phyloP scores from a whole-genome alignment of 2,113 vertebrate genomes.

The Galbula dea region DNA sequence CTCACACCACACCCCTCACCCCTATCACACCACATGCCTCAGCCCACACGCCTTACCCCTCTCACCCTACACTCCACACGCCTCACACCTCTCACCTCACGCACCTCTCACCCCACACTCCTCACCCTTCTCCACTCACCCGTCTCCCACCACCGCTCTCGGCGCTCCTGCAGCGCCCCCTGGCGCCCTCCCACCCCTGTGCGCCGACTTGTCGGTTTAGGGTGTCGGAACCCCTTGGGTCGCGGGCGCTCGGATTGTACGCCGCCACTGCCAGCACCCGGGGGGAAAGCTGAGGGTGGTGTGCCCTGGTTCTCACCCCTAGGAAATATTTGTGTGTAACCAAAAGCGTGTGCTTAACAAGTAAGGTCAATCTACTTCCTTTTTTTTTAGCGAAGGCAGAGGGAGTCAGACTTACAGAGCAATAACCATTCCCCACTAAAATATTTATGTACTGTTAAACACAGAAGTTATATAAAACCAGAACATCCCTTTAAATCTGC shows the following conservation, averaged over 20 bases:
- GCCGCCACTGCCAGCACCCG: not conserved
- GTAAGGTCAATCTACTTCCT: not conserved
- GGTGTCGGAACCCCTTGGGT: accelerated
- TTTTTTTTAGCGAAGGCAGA: not conserved
- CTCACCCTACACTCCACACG: no score
- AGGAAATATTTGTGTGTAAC: accelerated
- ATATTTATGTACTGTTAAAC: not conserved
- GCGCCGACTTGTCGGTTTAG: no score
- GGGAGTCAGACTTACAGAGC: not conserved
- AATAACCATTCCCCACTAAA: accelerated
- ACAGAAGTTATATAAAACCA: not conserved
- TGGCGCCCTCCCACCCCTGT: not conserved
- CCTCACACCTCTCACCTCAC: no score
- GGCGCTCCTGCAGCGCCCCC: not conserved
- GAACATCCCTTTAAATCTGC: not conserved
- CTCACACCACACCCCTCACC: no score
- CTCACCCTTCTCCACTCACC: accelerated
- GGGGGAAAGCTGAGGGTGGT: not conserved
- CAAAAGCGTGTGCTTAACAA: accelerated
- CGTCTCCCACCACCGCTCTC: not conserved
- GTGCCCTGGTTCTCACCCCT: accelerated
- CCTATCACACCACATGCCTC: not conserved
- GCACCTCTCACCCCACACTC: not conserved
- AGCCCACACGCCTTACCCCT: not conserved
- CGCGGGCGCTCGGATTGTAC: accelerated